phyloP scores from a whole-genome alignment of 2,888 invertebrate genomes.

The Diarsia dahlii region DNA sequence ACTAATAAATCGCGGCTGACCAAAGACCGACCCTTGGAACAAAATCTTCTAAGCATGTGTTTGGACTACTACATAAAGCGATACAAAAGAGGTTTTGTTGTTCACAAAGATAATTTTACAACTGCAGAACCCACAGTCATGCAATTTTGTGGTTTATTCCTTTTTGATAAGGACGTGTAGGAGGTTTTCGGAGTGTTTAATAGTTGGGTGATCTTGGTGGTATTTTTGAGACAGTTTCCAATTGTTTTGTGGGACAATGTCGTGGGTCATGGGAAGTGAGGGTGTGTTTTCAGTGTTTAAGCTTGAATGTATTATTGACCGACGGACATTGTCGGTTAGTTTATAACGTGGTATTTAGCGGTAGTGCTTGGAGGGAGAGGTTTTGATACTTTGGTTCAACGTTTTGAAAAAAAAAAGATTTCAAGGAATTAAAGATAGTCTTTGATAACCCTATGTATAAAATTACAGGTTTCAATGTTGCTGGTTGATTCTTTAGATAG shows the following conservation, averaged over 20 bases:
- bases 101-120: constrained; percentile 54
- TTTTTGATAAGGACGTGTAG: constrained; percentile 38
- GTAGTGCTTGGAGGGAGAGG: constrained; percentile 35
- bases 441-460: not conserved
- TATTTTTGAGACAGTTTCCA: constrained; percentile 80
- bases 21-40: constrained; percentile 78
- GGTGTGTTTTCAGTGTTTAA: constrained; percentile 72
- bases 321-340: constrained; percentile 82
- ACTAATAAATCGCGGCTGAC: constrained; percentile 75
- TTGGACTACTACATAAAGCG: constrained; percentile 77
- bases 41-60: constrained; percentile 78
- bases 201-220: constrained; percentile 67
- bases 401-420: not conserved
- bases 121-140: not conserved
- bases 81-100: constrained; percentile 70
- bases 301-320: constrained; percentile 82
- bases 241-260: constrained; percentile 79
- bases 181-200: constrained; percentile 21
- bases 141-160: constrained; percentile 60
- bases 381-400: constrained; percentile 76
- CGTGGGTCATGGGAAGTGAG: constrained; percentile 85
- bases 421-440: not conserved
- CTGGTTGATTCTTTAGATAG: not conserved
- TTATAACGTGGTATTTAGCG: constrained; percentile 86
- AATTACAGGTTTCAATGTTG: not conserved